Conservation (phyloP, 2,888 invertebrate species). For the Mycalesis mineus region DNA sequence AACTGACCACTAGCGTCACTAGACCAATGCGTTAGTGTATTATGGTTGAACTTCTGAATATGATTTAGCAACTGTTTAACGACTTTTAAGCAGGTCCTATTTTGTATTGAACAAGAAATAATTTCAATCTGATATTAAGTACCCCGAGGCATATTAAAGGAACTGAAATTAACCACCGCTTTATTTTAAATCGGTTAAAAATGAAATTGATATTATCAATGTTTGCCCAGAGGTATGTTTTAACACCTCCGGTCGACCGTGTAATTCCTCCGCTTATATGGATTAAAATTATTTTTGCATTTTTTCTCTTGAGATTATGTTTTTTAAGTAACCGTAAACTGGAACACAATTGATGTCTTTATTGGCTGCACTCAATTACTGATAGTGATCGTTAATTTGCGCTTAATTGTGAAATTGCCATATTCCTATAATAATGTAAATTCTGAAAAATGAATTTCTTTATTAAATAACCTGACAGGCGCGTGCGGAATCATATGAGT, state of each 20-base stretch:
- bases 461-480: constrained; percentile 29
- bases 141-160: too few species aligned
- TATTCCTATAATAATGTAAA: constrained; percentile 33
- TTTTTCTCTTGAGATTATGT: constrained; percentile 2
- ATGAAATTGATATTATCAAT: not conserved
- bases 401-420: constrained; percentile 36
- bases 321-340: constrained; percentile 14
- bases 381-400: constrained; percentile 59
- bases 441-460: constrained; percentile 40
- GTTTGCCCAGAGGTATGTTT: not conserved
- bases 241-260: constrained; percentile 22
- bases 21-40: too few species aligned
- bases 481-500: not conserved
- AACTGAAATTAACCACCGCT: too few species aligned
- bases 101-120: too few species aligned
- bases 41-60: too few species aligned
- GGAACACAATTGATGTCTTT: constrained; percentile 33
- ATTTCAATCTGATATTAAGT: too few species aligned
- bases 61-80: too few species aligned
- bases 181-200: not conserved
- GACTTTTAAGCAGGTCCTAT: too few species aligned
- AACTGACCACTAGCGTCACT: too few species aligned
- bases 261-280: constrained; percentile 17
- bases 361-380: constrained; percentile 48
- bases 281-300: constrained; percentile 8